phyloP scores from a whole-genome alignment of 2,888 invertebrate genomes.

The Epistrophe eligans region DNA sequence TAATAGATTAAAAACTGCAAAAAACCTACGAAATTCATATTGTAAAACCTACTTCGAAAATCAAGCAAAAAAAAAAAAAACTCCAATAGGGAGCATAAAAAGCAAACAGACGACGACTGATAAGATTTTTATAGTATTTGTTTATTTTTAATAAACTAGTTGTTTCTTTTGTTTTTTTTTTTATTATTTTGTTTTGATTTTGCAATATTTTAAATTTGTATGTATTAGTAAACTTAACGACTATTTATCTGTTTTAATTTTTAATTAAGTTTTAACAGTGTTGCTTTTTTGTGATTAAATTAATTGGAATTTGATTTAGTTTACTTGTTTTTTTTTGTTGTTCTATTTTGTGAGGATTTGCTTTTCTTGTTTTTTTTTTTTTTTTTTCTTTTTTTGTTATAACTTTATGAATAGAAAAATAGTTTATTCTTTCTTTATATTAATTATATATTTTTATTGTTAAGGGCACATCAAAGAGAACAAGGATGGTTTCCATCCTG shows the following conservation, averaged over 20 bases:
- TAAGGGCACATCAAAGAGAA: conserved; percentile 26
- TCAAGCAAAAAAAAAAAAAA: conserved; percentile 24
- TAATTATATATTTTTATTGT: conserved; percentile 36
- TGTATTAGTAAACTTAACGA: conserved; percentile 62
- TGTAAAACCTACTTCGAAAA: not conserved
- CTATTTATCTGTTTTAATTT: conserved; percentile 41
- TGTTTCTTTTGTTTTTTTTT: conserved; percentile 3
- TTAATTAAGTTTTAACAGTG: conserved; percentile 55
- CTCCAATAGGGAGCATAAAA: conserved; percentile 52
- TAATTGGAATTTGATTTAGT: conserved; percentile 38
- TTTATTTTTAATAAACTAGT: conserved; percentile 44
- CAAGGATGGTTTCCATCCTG: conserved; percentile 45
- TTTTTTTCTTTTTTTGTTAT: conserved; percentile 8
- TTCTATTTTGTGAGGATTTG: conserved; percentile 30
- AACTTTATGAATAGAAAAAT: conserved; percentile 54
- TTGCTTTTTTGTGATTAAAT: conserved; percentile 38
- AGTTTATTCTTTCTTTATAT: conserved; percentile 33
- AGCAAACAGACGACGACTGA: conserved; percentile 50
- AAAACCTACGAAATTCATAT: not conserved
- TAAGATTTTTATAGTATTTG: conserved; percentile 37
- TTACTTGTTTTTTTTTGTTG: conserved; percentile 19
- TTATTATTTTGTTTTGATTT: conserved; percentile 45
- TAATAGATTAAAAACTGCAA: not conserved
- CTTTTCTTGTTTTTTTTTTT: conserved; percentile 14
- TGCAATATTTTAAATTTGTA: conserved; percentile 28